Evolutionary conservation across 2,888 invertebrate genomes (phyloP).

Genomic region (Acanthopleura granulata): DNA sequence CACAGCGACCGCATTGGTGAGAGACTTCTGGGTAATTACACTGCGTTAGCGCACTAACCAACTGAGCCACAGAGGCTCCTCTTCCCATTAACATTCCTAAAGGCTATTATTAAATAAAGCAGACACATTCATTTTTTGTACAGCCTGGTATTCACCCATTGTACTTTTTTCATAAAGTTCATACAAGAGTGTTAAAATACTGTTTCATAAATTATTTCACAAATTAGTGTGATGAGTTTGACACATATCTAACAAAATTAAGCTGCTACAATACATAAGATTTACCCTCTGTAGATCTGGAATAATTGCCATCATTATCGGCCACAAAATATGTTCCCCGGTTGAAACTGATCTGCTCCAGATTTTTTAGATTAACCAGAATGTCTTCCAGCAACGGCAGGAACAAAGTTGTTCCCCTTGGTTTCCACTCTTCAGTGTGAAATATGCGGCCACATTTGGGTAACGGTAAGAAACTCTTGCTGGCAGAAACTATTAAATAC

Average conservation of each 20-base stretch:
- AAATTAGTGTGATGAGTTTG: too few relatives aligned
- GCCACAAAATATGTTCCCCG: constrained; percentile 50
- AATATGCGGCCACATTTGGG: constrained; percentile 38
- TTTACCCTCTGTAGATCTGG: constrained; percentile 39
- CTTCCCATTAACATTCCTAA: too few relatives aligned
- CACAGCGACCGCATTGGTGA: too few relatives aligned
- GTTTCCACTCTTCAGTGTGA: constrained; percentile 49
- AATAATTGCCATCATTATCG: constrained; percentile 44
- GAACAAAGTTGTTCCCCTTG: constrained; percentile 45
- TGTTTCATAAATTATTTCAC: too few relatives aligned
- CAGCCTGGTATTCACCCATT: too few relatives aligned
- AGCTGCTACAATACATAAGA: background rate
- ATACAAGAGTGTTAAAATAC: too few relatives aligned
- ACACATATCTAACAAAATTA: background rate
- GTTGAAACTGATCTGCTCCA: constrained; percentile 49
- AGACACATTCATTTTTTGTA: too few relatives aligned
- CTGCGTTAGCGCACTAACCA: too few relatives aligned
- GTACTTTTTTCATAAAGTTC: too few relatives aligned
- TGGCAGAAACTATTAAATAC: constrained; percentile 18
- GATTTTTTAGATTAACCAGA: constrained; percentile 47
- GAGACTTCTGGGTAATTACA: too few relatives aligned
- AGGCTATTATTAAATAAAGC: too few relatives aligned
- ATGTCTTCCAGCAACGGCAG: constrained; percentile 44
- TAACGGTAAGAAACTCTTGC: constrained; percentile 44
- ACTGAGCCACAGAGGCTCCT: too few relatives aligned